Base-by-base conservation (phyloP, 2,888 invertebrate genomes). In the Rugalucina vietnamica region DNA sequence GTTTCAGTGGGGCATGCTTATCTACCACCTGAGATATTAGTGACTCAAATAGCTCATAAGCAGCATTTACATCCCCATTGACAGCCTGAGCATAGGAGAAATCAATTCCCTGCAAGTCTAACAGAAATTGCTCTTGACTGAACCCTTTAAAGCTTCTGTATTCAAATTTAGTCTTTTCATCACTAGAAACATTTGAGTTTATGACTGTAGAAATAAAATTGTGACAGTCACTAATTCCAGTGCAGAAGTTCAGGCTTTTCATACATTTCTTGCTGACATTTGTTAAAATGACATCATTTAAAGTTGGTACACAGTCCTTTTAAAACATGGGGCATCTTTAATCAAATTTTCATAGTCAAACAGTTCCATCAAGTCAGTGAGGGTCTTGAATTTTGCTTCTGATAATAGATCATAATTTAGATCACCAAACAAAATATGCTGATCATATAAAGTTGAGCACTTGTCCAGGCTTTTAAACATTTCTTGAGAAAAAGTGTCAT, bases 1-100 rank as follows among this genome's bases (percentile, higher is more conserved):
- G 72, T 75, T 82, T 74, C 27, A 85, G 34, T 24, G 79, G 82
- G 4, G 74, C 82, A 82, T 80, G 79, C n/a, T 75, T 57, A 70
- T 85, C 50, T 21, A 75, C 34, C 18, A 76, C 54, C 8, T 76
- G 36, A 29, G 21, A 29, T 5, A 60, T 29, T 5, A 4, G 29
- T 27, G 5, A 29, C 29, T 60, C 60, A 60, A 29, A 60, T 10
- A 29, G 27, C 3, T 3, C 18, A 60, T 60, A 60, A 3, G 29
- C 18, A 5, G 3, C 18, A 60, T 60, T 60, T 60, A 60, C 18
- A 43, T 18, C 43, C 43, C 43, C 10, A 43, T 43, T 8, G 18
- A 12, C 18, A 12, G 8, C 10, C 18, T 8, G 43, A 43, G 8
- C 43, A 43, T 12, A 43, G 8, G 43, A 43, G 43, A 43, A 43